A percentile compares a stretch with the other conserved stretches of the same genome.
Evolutionary conservation across 2,797 vertebrate genomes (phyloP).

Genomic region (Cynodonichthys magdalenae): DNA sequence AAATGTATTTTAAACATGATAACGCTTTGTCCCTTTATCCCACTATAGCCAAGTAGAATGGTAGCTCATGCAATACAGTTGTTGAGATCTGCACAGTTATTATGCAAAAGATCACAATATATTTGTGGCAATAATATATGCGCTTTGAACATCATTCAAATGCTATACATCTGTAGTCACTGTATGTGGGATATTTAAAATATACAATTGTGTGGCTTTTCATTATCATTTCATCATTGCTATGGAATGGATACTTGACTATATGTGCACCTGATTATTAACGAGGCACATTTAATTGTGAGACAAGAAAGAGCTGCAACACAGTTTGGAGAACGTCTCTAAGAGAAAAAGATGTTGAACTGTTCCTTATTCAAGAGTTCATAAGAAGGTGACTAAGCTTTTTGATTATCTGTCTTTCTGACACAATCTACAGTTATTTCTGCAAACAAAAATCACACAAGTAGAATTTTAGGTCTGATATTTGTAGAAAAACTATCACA

Average conservation of each 20-base stretch:
- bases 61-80: conserved; percentile 75
- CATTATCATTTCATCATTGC: conserved; percentile 42
- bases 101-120: conserved; percentile 80
- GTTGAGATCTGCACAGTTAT: conserved; percentile 76
- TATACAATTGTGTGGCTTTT: conserved; percentile 48
- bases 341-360: conserved; percentile 24
- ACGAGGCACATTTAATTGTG: conserved; percentile 18
- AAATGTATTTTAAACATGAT: conserved; percentile 58
- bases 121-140: conserved; percentile 83
- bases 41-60: conserved; percentile 70
- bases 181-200: conserved; percentile 55
- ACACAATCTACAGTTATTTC: conserved; percentile 25
- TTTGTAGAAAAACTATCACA: conserved; percentile 27
- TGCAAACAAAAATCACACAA: conserved; percentile 17
- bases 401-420: conserved; percentile 21
- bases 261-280: conserved; percentile 44
- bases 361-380: conserved; percentile 23
- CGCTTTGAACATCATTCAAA: conserved; percentile 67
- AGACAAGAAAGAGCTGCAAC: neutral
- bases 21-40: conserved; percentile 75
- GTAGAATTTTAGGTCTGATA: conserved; percentile 41
- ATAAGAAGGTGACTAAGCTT: conserved; percentile 19
- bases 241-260: conserved; percentile 40
- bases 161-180: conserved; percentile 51
- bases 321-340: no score